Percentiles rank a stretch among this genome's conserved stretches.
These are phyloP conservation scores for Diaperis boleti DNA, from an alignment of 2,888 invertebrate genomes.

Conservation along the genomic window DNA sequence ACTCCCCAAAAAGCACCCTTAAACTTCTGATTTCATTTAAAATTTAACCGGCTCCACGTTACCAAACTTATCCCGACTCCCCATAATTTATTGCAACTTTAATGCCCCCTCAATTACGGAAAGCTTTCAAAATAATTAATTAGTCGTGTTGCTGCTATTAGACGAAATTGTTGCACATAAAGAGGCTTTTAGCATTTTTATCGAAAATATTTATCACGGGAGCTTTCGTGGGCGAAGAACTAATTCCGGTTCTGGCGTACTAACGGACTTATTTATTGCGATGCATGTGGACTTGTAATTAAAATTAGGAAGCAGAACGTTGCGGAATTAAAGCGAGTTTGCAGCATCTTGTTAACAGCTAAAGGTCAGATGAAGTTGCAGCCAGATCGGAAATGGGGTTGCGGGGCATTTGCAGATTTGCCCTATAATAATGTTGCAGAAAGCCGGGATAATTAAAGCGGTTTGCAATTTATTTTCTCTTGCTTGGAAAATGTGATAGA, in stretches of 20 bases:
- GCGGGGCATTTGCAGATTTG: background rate
- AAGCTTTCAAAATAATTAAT: slow-evolving; percentile 41
- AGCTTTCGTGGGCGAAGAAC: slow-evolving; percentile 15
- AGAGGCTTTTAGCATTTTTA: slow-evolving; percentile 37
- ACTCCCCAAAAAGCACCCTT: slow-evolving; percentile 5
- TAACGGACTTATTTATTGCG: background rate
- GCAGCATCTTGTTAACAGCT: slow-evolving; percentile 2
- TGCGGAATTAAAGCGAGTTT: background rate
- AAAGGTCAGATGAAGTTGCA: background rate
- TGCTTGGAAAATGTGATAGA: no score
- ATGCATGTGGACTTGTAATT: slow-evolving; percentile 7
- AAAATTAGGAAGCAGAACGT: background rate
- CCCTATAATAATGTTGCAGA: no score
- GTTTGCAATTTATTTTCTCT: no score
- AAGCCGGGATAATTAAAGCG: no score
- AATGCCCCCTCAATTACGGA: slow-evolving; percentile 35
- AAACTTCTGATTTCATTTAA: slow-evolving; percentile 11
- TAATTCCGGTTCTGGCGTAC: slow-evolving; percentile 10
- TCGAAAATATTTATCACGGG: slow-evolving; percentile 20
- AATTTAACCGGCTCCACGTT: slow-evolving; percentile 13
- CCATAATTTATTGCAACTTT: slow-evolving; percentile 32
- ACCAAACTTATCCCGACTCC: background rate
- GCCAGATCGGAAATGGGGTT: background rate
- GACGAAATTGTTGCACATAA: slow-evolving; percentile 27
- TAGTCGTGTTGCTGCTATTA: slow-evolving; percentile 37